Evolutionary conservation across 2,113 vertebrate genomes (phyloP).

Genomic region (Pomatostomus ruficeps): DNA sequence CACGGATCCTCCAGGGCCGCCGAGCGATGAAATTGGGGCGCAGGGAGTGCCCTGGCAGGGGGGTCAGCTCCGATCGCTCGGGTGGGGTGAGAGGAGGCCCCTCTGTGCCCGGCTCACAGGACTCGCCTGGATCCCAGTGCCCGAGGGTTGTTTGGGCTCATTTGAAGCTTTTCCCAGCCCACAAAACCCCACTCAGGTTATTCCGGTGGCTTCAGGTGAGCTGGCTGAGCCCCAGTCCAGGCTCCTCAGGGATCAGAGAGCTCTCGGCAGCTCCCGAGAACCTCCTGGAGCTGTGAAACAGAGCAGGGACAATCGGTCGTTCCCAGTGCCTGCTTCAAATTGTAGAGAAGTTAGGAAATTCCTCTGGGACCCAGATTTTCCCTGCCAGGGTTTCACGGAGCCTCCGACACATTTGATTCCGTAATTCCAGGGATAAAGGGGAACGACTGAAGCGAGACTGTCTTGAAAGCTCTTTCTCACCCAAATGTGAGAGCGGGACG

Average conservation of each 20-base stretch:
- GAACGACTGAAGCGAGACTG: neutral
- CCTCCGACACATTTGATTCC: rapidly evolving
- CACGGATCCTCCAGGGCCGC: rapidly evolving
- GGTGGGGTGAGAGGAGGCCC: neutral
- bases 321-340: neutral
- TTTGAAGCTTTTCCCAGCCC: neutral
- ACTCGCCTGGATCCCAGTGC: no score
- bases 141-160: neutral
- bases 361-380: neutral
- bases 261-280: neutral
- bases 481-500: rapidly evolving
- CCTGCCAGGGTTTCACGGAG: neutral
- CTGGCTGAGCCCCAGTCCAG: no score
- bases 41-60: neutral
- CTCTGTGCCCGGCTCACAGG: neutral
- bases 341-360: neutral
- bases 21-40: rapidly evolving
- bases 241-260: rapidly evolving
- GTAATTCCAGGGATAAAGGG: neutral
- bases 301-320: neutral
- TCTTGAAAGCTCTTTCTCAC: neutral
- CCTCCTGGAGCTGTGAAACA: no score
- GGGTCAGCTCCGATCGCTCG: no score
- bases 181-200: rapidly evolving
- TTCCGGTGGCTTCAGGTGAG: neutral